A percentile compares a stretch with the other conserved stretches of the same genome.
Evolutionary conservation across 64 coral and sea anemone species (phyloP).

Genomic region (Pocillopora damicornis): DNA sequence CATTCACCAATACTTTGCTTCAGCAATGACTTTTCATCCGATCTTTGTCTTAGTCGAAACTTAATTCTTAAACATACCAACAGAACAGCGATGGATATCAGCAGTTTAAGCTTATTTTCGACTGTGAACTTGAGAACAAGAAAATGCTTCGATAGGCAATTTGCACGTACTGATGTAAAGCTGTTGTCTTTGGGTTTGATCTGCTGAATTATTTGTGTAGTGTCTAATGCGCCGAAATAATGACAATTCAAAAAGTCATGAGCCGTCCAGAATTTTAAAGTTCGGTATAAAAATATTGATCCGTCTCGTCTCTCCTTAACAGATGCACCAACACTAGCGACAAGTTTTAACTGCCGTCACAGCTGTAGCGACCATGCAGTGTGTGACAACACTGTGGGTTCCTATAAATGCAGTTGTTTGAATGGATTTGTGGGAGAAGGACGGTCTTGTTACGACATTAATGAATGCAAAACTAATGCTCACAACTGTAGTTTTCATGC

Average conservation of each 20-base stretch:
- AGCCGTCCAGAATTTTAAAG: no score
- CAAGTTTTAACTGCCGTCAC: slow-evolving; percentile 7
- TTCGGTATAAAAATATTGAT: no score
- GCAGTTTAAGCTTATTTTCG: neutral
- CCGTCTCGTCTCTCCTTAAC: no score
- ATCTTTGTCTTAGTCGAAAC: no score
- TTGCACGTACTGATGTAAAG: neutral
- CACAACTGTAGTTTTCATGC: no score
- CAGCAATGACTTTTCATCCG: no score
- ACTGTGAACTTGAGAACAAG: neutral
- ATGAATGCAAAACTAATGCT: no score
- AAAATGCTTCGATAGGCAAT: neutral
- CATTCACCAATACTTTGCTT: no score
- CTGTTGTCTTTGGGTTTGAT: neutral
- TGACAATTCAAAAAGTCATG: neutral
- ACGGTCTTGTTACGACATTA: neutral
- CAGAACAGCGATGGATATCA: neutral
- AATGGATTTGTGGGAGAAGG: slow-evolving; percentile 32
- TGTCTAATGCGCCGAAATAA: neutral
- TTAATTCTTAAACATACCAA: neutral
- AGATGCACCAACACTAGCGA: no score
- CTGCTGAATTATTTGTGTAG: neutral
- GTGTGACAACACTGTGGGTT: slow-evolving; percentile 24
- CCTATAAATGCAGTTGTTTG: slow-evolving; percentile 25
- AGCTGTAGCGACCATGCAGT: slow-evolving; percentile 20